Conservation (phyloP, 2,888 invertebrate species). For the Lasioglossum lativentre region DNA sequence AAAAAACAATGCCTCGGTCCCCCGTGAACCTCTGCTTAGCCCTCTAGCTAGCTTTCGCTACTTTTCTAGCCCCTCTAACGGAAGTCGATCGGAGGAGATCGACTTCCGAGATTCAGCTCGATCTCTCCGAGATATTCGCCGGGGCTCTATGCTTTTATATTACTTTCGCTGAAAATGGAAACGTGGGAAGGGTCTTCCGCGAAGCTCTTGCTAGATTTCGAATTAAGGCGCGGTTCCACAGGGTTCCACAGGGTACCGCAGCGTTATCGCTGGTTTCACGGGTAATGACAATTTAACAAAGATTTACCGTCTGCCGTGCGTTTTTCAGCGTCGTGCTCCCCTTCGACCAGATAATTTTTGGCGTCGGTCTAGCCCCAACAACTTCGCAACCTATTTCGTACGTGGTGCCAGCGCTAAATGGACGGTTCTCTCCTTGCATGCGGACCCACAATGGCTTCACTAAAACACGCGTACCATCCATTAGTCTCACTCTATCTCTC, state of each 20-base stretch:
- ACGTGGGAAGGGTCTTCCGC: not conserved
- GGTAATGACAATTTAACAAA: constrained; percentile 26
- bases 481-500: constrained; percentile 30
- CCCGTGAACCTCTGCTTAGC: not conserved
- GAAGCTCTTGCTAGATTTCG: not conserved
- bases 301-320: constrained; percentile 88
- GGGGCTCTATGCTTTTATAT: not conserved
- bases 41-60: not conserved
- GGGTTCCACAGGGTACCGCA: too few species aligned
- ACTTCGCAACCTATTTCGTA: constrained; percentile 91
- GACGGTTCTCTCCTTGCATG: constrained; percentile 89
- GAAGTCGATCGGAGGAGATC: constrained; percentile 11
- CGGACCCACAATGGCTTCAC: constrained; percentile 90
- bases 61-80: not conserved
- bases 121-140: not conserved
- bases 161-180: constrained; percentile 4
- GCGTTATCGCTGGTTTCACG: too few species aligned
- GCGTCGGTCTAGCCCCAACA: constrained; percentile 90
- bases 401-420: constrained; percentile 89
- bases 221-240: not conserved
- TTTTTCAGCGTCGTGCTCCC: constrained; percentile 89
- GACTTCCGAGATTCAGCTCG: constrained; percentile 20
- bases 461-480: constrained; percentile 82
- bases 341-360: constrained; percentile 92
- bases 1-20: constrained; percentile 28